Percentiles rank a stretch among this genome's conserved stretches.
These are phyloP conservation scores for Etia nguti DNA, from an alignment of 2,113 vertebrate species.

Conservation along the genomic window DNA sequence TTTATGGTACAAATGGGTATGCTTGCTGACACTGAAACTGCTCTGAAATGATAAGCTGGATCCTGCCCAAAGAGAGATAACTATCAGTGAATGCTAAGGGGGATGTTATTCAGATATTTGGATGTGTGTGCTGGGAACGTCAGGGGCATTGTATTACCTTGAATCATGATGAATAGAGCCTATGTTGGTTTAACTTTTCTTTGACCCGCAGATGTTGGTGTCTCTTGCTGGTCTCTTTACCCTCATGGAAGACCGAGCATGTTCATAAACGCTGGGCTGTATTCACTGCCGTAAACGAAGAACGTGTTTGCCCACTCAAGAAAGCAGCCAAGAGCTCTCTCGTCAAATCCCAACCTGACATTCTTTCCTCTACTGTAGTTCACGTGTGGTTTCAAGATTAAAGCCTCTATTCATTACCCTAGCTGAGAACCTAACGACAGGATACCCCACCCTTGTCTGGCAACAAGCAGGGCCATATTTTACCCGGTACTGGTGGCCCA, in stretches of 20 bases:
- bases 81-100: not conserved
- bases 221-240: not conserved
- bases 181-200: conserved; percentile 29
- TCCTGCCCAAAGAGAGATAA: not conserved
- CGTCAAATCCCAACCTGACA: conserved; percentile 30
- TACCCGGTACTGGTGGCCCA: conserved; percentile 25
- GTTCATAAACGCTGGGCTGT: not conserved
- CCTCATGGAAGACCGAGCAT: not conserved
- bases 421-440: conserved; percentile 43
- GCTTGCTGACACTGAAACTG: not conserved
- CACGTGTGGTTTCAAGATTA: conserved; percentile 59
- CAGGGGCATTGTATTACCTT: conserved; percentile 35
- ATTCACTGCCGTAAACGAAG: not conserved
- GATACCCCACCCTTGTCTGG: conserved; percentile 65
- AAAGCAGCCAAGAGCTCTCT: conserved; percentile 14
- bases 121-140: not conserved
- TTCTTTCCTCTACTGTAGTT: conserved; percentile 57
- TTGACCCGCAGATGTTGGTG: conserved; percentile 20
- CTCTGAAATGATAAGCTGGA: not conserved
- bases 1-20: not conserved
- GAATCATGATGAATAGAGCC: conserved; percentile 3
- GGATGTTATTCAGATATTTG: not conserved
- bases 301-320: conserved; percentile 25
- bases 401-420: conserved; percentile 68
- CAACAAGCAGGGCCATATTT: conserved; percentile 34